Conservation (phyloP, 2,888 invertebrate genomes). For the Malthinus flaveolus region DNA sequence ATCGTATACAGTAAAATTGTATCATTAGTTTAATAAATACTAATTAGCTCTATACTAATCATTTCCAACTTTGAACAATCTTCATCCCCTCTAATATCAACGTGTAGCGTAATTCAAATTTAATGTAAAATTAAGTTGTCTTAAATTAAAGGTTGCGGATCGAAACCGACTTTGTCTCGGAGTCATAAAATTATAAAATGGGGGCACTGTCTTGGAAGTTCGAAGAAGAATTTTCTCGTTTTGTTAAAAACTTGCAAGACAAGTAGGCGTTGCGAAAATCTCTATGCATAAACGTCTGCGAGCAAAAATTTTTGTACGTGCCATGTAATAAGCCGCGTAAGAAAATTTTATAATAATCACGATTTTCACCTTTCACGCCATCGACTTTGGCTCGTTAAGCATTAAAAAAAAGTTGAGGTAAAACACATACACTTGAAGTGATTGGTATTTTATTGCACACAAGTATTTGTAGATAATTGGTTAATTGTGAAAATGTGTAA, state of each 20-base stretch:
- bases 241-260: neutral
- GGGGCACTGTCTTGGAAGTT: too few relatives aligned
- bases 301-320: neutral
- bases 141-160: too few relatives aligned
- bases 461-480: too few relatives aligned
- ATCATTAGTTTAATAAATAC: conserved; percentile 8
- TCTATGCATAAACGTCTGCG: neutral
- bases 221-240: neutral
- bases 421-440: too few relatives aligned
- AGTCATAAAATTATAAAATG: too few relatives aligned
- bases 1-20: conserved; percentile 9
- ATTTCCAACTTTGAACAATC: neutral
- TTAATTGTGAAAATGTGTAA: neutral
- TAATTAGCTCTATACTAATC: neutral
- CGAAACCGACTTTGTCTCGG: too few relatives aligned
- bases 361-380: conserved; percentile 6
- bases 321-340: neutral
- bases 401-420: neutral
- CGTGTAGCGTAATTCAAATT: neutral
- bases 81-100: too few relatives aligned
- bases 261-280: neutral
- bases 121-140: too few relatives aligned
- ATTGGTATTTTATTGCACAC: too few relatives aligned
- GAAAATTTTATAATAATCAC: conserved; percentile 4
- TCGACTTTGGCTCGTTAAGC: neutral